Percentiles rank a stretch among this genome's conserved stretches.
phyloP scores from a whole-genome alignment of 2,888 invertebrate genomes.

The Bellardia pandia region DNA sequence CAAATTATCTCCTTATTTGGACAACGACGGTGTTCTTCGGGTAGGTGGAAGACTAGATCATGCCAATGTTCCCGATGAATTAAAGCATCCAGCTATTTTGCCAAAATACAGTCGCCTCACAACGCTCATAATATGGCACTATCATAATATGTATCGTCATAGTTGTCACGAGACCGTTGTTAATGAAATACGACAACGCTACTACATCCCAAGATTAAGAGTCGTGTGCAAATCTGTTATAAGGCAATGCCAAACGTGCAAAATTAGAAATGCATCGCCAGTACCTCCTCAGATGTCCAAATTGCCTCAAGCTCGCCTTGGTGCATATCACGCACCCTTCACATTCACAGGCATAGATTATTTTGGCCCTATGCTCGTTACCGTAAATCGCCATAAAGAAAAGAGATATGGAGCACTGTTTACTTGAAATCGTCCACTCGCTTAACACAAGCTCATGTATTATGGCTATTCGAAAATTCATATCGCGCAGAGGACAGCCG shows the following conservation, averaged over 20 bases:
- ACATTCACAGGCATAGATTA: too few species aligned
- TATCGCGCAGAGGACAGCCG: too few species aligned
- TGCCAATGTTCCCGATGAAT: constrained; percentile 37
- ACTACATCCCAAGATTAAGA: too few species aligned
- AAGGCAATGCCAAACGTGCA: too few species aligned
- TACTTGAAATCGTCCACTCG: too few species aligned
- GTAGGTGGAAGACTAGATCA: constrained; percentile 32
- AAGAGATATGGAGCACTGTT: too few species aligned
- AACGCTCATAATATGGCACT: constrained; percentile 31
- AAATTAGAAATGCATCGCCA: constrained; percentile 62
- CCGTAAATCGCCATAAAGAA: too few species aligned
- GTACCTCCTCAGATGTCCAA: constrained; percentile 55
- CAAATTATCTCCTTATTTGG: constrained; percentile 45
- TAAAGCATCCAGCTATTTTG: constrained; percentile 47
- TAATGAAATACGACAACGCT: constrained; percentile 66
- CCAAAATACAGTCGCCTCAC: constrained; percentile 25
- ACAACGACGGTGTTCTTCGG: constrained; percentile 21
- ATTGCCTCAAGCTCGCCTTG: constrained; percentile 59
- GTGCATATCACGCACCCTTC: too few species aligned
- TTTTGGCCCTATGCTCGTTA: too few species aligned
- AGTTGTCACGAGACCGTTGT: constrained; percentile 59
- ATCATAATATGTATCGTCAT: constrained; percentile 41
- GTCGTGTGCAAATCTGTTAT: too few species aligned
- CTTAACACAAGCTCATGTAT: too few species aligned
- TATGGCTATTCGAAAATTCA: too few species aligned